Conservation (phyloP, 2,113 vertebrate genomes). For the Tricholaema leucomelas region DNA sequence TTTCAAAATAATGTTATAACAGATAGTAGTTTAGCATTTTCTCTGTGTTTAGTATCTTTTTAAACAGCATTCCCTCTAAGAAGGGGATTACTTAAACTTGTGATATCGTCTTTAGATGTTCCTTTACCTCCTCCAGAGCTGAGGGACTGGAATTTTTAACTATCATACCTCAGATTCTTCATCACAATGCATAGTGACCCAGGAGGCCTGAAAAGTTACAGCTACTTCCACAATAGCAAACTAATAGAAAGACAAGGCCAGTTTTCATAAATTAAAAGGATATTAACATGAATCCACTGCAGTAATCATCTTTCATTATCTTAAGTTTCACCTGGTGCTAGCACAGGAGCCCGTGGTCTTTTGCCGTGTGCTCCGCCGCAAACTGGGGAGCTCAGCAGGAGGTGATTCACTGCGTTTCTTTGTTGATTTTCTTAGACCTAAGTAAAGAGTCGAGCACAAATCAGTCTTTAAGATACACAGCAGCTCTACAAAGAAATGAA, state of each 20-base stretch:
- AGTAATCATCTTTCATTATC: background rate
- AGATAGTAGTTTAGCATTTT: background rate
- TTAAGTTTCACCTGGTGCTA: slow-evolving; percentile 90
- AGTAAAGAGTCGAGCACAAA: background rate
- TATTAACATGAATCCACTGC: background rate
- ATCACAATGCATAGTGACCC: background rate
- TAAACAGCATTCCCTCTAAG: background rate
- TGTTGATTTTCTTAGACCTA: slow-evolving; percentile 95
- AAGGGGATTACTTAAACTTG: background rate
- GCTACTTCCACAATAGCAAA: background rate
- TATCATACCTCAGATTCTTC: too few species aligned
- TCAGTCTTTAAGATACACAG: background rate
- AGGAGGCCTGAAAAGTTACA: background rate
- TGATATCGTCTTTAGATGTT: background rate
- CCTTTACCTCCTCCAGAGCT: background rate
- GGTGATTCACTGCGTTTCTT: slow-evolving; percentile 99
- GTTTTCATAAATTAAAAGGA: background rate
- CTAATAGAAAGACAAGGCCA: background rate
- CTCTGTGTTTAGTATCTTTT: background rate
- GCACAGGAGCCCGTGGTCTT: slow-evolving; percentile 99
- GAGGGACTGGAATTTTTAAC: too few species aligned
- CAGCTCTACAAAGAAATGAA: background rate
- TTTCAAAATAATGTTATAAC: background rate
- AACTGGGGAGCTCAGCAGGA: slow-evolving; percentile 99
- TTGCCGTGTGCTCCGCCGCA: slow-evolving; percentile 99